Percentiles rank a stretch among this genome's conserved stretches.
Conservation (phyloP, 2,888 invertebrate species). For the Drosophila histrio region DNA sequence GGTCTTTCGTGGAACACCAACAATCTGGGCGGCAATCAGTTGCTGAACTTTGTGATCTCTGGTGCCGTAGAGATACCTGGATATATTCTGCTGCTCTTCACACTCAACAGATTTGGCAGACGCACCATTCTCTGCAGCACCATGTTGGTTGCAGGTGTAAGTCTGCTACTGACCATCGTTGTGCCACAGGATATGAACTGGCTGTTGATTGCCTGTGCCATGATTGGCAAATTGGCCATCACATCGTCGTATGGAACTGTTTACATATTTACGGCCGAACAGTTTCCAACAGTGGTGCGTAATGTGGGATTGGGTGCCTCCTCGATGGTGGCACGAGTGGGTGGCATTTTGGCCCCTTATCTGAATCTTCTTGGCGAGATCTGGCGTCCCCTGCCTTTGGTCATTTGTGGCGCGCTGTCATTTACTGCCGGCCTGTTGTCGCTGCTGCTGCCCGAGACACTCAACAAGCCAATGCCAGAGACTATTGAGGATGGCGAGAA, state of each 20-base stretch:
- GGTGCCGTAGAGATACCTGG: slow-evolving; percentile 91
- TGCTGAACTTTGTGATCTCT: slow-evolving; percentile 89
- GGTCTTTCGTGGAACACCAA: slow-evolving; percentile 91
- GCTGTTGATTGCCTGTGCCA: slow-evolving; percentile 87
- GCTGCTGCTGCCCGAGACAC: slow-evolving; percentile 91
- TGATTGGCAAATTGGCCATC: slow-evolving; percentile 90
- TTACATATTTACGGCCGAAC: slow-evolving; percentile 90
- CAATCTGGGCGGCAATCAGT: slow-evolving; percentile 90
- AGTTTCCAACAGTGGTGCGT: slow-evolving; percentile 90
- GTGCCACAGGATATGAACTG: slow-evolving; percentile 86
- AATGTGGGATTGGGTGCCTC: slow-evolving; percentile 94
- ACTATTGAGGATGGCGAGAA: slow-evolving; percentile 92
- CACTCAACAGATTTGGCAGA: slow-evolving; percentile 89
- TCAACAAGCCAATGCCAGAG: slow-evolving; percentile 90
- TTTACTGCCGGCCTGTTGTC: slow-evolving; percentile 90
- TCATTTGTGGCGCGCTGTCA: slow-evolving; percentile 90
- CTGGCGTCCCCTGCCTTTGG: slow-evolving; percentile 88
- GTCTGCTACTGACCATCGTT: slow-evolving; percentile 86
- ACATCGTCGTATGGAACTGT: slow-evolving; percentile 90
- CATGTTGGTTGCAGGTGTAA: slow-evolving; percentile 87
- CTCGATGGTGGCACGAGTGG: slow-evolving; percentile 94
- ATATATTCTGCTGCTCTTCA: slow-evolving; percentile 87
- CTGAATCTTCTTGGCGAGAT: slow-evolving; percentile 88
- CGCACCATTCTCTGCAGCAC: slow-evolving; percentile 88
- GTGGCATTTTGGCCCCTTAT: slow-evolving; percentile 89